Conservation (phyloP, 2,888 invertebrate genomes). For the Melieria omissa region DNA sequence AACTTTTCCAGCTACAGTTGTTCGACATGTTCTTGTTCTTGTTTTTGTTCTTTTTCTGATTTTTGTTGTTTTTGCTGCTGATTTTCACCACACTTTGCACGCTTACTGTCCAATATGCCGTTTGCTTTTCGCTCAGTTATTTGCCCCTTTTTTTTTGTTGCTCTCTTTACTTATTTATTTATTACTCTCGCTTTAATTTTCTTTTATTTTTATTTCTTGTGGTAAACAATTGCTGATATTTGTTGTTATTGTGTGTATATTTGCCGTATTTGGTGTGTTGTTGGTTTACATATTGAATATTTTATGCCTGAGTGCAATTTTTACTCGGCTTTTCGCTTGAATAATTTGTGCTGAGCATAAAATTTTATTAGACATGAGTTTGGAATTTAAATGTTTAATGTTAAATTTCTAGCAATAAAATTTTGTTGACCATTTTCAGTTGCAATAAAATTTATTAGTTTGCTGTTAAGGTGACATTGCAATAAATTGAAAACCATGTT, state of each 20-base stretch:
- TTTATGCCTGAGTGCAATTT: constrained; percentile 42
- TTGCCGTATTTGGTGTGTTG: too few species aligned
- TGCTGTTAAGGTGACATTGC: not conserved
- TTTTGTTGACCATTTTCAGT: constrained; percentile 20
- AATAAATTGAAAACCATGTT: not conserved
- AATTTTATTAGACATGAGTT: constrained; percentile 42
- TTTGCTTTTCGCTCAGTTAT: not conserved
- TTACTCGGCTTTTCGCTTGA: constrained; percentile 42
- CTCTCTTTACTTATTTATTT: not conserved
- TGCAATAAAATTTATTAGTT: not conserved
- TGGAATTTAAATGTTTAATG: too few species aligned
- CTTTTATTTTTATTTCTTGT: too few species aligned
- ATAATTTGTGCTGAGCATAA: constrained; percentile 52
- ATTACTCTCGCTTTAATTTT: too few species aligned
- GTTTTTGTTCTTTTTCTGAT: constrained; percentile 10
- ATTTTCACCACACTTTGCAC: not conserved
- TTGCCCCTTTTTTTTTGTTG: constrained; percentile 7
- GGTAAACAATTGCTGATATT: constrained; percentile 12
- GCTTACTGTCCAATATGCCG: too few species aligned
- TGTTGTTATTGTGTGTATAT: constrained; percentile 35
- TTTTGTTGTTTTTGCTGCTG: constrained; percentile 34
- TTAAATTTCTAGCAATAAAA: not conserved
- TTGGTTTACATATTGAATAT: constrained; percentile 42
- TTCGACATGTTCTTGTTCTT: constrained; percentile 24
- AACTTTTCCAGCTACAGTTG: constrained; percentile 11